Evolutionary conservation across 2,113 vertebrate genomes (phyloP), one percentile per base, ranked within the genome.

Genomic region (Drymodes brunneopygia): DNA sequence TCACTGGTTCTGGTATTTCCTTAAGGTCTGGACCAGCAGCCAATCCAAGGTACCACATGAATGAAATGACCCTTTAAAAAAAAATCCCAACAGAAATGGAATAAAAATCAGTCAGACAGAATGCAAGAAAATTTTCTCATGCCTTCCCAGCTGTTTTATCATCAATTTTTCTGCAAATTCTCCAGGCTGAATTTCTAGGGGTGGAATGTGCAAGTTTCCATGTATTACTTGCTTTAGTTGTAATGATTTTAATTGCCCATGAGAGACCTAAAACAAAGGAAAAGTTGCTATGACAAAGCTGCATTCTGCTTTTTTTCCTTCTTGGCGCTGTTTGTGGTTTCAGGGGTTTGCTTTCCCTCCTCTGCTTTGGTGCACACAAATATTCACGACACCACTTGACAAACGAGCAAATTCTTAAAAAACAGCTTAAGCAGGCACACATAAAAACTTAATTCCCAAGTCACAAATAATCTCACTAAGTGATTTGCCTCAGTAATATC

Each of bases 361-460:
- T 86, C 86, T 61, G 11, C 1, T 54, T 47, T 44, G 33, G 27
- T 62, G 31, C 31, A 25, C 9, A 73, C 19, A 88, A 92, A 92
- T 78, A 93, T 47, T 81, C 67, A 58, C 2, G 21, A 56, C 2
- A 9, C 38, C n/a, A 48, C 10, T 45, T 77, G 88, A 93, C 72
- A 95, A 88, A 83, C 2, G 1, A 93, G 83, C 80, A 89, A 94
- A 89, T 89, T 96, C 83, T 89, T 92, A 62, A 90, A 61, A 94
- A 94, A 82, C 83, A 91, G 56, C 80, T 95, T 90, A 95, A 90
- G 90, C 15, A 94, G 86, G 48, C 62, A 80, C 36, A 81, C 82
- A 84, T 75, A 96, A 96, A 95, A 82, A 80, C 85, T 96, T 92
- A 96, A 97, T 93, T 95, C 94, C 94, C 94, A 97, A 96, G 64